These are phyloP conservation scores for Subanguina moxae DNA, from an alignment of 1,140 invertebrate genomes.

Conservation along the genomic window DNA sequence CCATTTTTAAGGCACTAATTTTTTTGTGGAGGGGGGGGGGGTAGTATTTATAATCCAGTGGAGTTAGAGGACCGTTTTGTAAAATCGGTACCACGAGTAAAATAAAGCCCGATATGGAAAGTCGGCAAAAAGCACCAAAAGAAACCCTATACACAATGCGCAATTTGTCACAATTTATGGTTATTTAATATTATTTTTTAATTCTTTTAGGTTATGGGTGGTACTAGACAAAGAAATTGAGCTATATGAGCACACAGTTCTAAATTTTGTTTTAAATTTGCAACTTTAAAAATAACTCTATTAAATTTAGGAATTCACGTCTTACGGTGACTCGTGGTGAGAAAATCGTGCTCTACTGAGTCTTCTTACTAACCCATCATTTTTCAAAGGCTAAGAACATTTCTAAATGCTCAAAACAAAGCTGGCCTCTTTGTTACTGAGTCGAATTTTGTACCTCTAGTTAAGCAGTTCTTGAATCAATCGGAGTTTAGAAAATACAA, in stretches of 20 bases:
- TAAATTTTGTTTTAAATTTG: no score
- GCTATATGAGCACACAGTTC: slow-evolving; percentile 39
- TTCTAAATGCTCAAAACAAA: slow-evolving; percentile 72
- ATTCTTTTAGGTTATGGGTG: slow-evolving; percentile 33
- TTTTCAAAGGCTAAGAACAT: slow-evolving; percentile 78
- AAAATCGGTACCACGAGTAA: no score
- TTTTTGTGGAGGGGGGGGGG: no score
- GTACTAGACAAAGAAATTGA: slow-evolving; percentile 54
- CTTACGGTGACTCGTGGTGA: slow-evolving; percentile 77
- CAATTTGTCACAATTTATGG: no score
- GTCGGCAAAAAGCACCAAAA: no score
- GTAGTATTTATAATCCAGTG: no score
- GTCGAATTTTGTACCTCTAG: slow-evolving; percentile 50
- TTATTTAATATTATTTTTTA: no score
- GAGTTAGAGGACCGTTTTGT: no score
- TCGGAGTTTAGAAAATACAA: slow-evolving; percentile 53
- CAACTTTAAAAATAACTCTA: no score
- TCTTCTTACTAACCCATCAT: slow-evolving; percentile 65
- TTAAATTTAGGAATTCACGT: slow-evolving; percentile 50
- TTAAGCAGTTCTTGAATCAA: slow-evolving; percentile 50
- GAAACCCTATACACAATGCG: no score
- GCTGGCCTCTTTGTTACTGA: slow-evolving; percentile 67
- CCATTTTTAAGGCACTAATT: no score
- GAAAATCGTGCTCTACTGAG: slow-evolving; percentile 72
- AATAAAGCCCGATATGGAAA: no score